Evolutionary conservation across 2,797 vertebrate species (phyloP).

Genomic region (Acanthiza pusilla): DNA sequence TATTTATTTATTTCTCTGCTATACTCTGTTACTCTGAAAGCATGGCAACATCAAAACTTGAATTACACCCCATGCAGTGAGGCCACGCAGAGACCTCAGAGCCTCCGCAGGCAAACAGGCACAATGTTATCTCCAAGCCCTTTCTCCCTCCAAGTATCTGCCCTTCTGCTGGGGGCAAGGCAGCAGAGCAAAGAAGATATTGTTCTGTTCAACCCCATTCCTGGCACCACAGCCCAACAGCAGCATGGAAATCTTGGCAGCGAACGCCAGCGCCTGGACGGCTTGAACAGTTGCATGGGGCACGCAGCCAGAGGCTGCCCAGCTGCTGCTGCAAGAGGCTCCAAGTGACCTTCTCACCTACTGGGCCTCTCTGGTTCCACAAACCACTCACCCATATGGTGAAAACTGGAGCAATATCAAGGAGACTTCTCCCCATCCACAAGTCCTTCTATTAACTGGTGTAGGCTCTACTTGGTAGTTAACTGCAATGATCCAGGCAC

Average conservation of each 20-base stretch:
- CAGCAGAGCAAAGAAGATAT: background rate
- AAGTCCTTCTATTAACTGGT: background rate
- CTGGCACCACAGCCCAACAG: background rate
- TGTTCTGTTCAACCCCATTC: background rate
- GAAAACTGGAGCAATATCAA: background rate
- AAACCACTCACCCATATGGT: rapidly evolving
- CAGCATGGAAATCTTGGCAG: background rate
- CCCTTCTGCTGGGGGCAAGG: background rate
- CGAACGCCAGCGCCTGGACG: background rate
- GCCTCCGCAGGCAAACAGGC: background rate
- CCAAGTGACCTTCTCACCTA: background rate
- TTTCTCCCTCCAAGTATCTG: background rate
- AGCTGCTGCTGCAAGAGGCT: constrained; percentile 25
- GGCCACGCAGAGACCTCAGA: background rate
- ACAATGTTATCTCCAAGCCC: background rate
- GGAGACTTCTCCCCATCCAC: background rate
- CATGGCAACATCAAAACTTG: background rate
- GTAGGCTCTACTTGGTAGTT: background rate
- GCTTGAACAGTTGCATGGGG: background rate
- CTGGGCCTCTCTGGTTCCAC: background rate
- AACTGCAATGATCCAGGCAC: background rate
- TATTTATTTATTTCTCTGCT: background rate
- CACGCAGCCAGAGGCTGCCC: background rate
- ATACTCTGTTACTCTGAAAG: background rate
- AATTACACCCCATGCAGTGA: background rate